A percentile compares a stretch with the other conserved stretches of the same genome.
These are phyloP conservation scores for Aeoliscus strigatus DNA, from an alignment of 2,797 vertebrate species.

Conservation along the genomic window DNA sequence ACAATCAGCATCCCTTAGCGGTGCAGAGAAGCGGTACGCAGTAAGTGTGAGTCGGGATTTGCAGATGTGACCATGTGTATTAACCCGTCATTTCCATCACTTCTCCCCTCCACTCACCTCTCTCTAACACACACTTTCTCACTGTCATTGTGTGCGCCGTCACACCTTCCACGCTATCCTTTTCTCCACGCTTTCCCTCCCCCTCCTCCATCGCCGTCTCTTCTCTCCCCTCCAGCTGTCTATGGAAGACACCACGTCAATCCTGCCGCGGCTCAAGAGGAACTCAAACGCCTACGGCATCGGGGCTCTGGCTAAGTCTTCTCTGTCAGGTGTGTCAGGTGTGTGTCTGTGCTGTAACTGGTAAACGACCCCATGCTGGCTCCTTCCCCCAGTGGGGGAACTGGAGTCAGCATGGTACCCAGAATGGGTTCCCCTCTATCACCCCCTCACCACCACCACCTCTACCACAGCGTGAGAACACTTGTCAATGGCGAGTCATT, in stretches of 20 bases:
- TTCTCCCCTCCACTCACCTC: conserved; percentile 62
- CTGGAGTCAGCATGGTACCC: conserved; percentile 80
- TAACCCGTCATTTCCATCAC: conserved; percentile 65
- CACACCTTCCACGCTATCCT: conserved; percentile 57
- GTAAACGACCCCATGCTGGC: conserved; percentile 81
- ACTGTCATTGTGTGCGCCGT: conserved; percentile 64
- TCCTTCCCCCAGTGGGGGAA: conserved; percentile 56
- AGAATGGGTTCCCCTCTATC: conserved; percentile 72
- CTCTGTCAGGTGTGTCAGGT: conserved; percentile 97
- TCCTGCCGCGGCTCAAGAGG: conserved; percentile 94
- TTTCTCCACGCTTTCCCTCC: conserved; percentile 26
- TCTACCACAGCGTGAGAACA: conserved; percentile 58
- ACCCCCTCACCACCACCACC: conserved; percentile 56
- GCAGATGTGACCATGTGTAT: conserved; percentile 50
- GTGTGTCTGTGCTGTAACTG: conserved; percentile 76
- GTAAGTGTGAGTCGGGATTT: conserved; percentile 29
- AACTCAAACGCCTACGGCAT: conserved; percentile 97
- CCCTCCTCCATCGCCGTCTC: conserved; percentile 56
- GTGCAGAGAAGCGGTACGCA: conserved; percentile 15
- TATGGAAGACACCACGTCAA: conserved; percentile 99
- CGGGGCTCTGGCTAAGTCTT: conserved; percentile 98
- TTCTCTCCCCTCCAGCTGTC: conserved; percentile 83
- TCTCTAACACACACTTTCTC: conserved; percentile 79
- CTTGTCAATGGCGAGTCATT: conserved; percentile 78
- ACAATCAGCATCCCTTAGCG: conserved; percentile 37